Evolutionary conservation across 2,888 invertebrate genomes (phyloP), one percentile per base, ranked within the genome.

Genomic region (Muschampia plurimacula): DNA sequence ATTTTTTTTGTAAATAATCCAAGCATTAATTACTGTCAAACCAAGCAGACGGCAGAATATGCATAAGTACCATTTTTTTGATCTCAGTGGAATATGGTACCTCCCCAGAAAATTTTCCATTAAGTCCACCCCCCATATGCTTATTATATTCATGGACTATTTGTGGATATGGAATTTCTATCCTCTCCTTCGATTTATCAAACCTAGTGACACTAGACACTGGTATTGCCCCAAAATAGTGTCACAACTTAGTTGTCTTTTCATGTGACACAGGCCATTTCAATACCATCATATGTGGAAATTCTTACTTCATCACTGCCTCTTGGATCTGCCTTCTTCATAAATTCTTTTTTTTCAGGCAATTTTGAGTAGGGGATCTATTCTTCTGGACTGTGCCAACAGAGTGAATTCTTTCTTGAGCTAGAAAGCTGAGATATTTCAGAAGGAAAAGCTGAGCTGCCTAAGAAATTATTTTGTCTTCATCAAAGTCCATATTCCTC

Each of bases 191-290:
- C 68, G 46, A 55, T 79, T 81, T 83, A 76, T 80, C 82, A 79
- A 77, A 83, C 59, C 81, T 77, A 65, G 76, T 77, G 69, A 82
- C 78, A 76, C 77, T 81, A 70, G 77, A 76, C 76, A 75, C 79
- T 77, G 80, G 81, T 79, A 82, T 78, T 76, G 79, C 80, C 66
- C 84, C 84, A 74, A 83, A 83, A 77, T 72, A 85, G 77, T 69
- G 76, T 80, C 63, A 86, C 84, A 72, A 78, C 80, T 75, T 85
- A 86, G 68, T 84, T 86, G 74, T 86, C 85, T 77, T 85, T 85
- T 84, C 85, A 86, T 65, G 77, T 76, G 67, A 77, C 79, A 78
- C 79, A 79, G 74, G 75, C 76, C 74, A 83, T 76, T 49, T 81
- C 80, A 69, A 78, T 76, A 76, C 59, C 79, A 77, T 82, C 80